A percentile compares a stretch with the other conserved stretches of the same genome.
These are phyloP conservation scores for Blera fallax DNA, from an alignment of 2,888 invertebrate species.

Conservation along the genomic window DNA sequence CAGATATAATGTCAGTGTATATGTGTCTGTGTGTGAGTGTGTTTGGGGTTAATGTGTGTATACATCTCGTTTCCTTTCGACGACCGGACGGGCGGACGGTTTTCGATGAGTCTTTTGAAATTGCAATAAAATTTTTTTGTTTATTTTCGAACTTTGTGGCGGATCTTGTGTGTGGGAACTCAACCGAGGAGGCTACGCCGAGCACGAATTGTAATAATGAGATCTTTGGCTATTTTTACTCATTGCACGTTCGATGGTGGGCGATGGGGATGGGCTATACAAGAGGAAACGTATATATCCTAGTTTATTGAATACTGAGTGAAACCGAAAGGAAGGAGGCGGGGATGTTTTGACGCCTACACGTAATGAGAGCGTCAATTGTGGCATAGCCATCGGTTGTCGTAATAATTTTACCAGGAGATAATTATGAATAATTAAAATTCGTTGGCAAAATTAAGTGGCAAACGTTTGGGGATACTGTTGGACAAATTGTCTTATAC, in stretches of 20 bases:
- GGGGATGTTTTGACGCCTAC: constrained; percentile 32
- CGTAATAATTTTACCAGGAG: constrained; percentile 21
- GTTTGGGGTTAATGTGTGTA: constrained; percentile 7
- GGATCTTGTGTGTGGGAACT: constrained; percentile 42
- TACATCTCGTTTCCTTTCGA: constrained; percentile 29
- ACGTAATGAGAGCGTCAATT: constrained; percentile 56
- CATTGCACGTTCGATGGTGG: constrained; percentile 49
- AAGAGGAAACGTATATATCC: constrained; percentile 51
- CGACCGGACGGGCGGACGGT: not conserved
- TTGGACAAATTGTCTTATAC: constrained; percentile 1
- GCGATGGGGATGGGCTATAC: constrained; percentile 36
- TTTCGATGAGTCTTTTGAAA: constrained; percentile 50
- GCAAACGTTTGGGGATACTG: not conserved
- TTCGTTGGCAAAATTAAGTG: constrained; percentile 47
- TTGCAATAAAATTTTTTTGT: constrained; percentile 67
- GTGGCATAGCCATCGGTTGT: constrained; percentile 24
- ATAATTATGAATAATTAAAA: constrained; percentile 41
- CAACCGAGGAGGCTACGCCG: constrained; percentile 28
- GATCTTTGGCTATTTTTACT: constrained; percentile 64
- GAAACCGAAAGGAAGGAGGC: not conserved
- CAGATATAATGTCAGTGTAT: too few relatives aligned
- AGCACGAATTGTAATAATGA: constrained; percentile 69
- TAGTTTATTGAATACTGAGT: constrained; percentile 26
- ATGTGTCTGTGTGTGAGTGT: constrained; percentile 38
- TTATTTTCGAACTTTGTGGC: constrained; percentile 46